These are phyloP conservation scores for Apamea anceps DNA, from an alignment of 2,888 invertebrate species.

Conservation along the genomic window DNA sequence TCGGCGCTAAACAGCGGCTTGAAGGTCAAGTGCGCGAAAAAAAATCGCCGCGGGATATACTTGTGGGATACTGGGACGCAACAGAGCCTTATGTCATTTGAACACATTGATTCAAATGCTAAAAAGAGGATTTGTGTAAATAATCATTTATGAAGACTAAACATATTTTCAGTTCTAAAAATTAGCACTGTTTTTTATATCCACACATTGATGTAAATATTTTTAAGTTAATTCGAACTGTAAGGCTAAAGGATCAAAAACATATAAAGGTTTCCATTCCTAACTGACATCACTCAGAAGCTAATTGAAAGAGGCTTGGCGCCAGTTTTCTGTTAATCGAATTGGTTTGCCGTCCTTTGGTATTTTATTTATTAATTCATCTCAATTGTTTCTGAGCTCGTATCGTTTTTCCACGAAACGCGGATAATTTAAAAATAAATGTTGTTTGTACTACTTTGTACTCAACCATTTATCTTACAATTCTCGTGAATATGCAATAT, in stretches of 20 bases:
- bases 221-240: constrained; percentile 1
- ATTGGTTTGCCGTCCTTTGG: constrained; percentile 29
- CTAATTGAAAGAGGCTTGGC: constrained; percentile 50
- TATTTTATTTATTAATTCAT: constrained; percentile 43
- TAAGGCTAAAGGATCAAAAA: constrained; percentile 16
- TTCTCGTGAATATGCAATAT: neutral
- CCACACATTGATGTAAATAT: neutral
- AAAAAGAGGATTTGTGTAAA: neutral
- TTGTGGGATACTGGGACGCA: too few relatives aligned
- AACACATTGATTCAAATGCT: neutral
- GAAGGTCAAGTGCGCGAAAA: neutral
- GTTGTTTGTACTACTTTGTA: constrained; percentile 17
- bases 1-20: neutral
- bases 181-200: neutral
- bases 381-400: constrained; percentile 35
- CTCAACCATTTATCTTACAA: neutral
- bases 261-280: neutral
- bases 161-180: neutral
- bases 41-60: too few relatives aligned
- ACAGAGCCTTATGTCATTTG: neutral
- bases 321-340: constrained; percentile 45
- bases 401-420: constrained; percentile 33
- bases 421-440: constrained; percentile 2
- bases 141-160: too few relatives aligned
- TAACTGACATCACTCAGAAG: constrained; percentile 38